These are phyloP conservation scores for Drosophila insularis DNA, from an alignment of 1,140 invertebrate species.

Conservation along the genomic window DNA sequence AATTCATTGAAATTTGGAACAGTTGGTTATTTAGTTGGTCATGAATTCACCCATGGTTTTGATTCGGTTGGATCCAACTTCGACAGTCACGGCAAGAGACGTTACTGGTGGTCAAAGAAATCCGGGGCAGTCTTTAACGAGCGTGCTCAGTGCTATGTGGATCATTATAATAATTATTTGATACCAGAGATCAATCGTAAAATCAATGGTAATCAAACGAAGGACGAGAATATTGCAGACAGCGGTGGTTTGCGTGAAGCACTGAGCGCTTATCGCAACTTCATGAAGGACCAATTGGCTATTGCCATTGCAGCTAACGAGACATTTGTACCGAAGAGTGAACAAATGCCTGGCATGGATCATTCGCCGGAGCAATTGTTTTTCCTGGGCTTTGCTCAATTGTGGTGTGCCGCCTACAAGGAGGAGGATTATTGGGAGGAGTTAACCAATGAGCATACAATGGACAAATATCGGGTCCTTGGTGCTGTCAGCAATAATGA, in stretches of 20 bases:
- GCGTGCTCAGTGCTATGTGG: constrained; percentile 88
- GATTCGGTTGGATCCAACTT: constrained; percentile 55
- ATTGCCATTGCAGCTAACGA: constrained; percentile 47
- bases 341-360: constrained; percentile 90
- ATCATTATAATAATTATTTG: constrained; percentile 85
- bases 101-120: constrained; percentile 78
- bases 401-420: constrained; percentile 73
- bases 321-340: constrained; percentile 82
- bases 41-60: constrained; percentile 77
- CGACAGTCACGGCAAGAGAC: constrained; percentile 41
- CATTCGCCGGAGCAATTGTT: constrained; percentile 94
- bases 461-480: constrained; percentile 84
- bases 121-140: constrained; percentile 51
- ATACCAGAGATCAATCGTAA: constrained; percentile 83
- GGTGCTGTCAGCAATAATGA: constrained; percentile 87
- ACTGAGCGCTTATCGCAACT: constrained; percentile 89
- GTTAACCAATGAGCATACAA: constrained; percentile 58
- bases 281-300: constrained; percentile 69
- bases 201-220: constrained; percentile 85
- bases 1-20: constrained; percentile 72
- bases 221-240: constrained; percentile 89
- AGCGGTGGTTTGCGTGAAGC: constrained; percentile 95
- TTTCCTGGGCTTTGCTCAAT: constrained; percentile 94
- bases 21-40: constrained; percentile 67
- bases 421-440: constrained; percentile 73